A percentile compares a stretch with the other conserved stretches of the same genome.
These are phyloP conservation scores for Triplophysa rosa DNA, from an alignment of 2,113 vertebrate genomes.

Conservation along the genomic window DNA sequence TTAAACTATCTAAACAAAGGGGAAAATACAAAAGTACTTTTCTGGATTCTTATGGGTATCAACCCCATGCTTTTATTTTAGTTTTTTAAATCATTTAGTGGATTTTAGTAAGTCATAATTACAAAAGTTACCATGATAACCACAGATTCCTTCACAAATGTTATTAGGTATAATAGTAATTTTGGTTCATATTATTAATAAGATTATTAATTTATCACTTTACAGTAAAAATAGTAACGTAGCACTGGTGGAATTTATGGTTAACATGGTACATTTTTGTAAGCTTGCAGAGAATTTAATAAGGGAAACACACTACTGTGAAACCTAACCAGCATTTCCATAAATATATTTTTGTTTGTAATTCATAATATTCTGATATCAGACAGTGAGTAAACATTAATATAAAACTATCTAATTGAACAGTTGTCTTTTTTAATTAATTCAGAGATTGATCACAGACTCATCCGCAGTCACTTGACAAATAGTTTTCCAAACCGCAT, in stretches of 20 bases:
- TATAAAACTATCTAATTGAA: slow-evolving; percentile 22
- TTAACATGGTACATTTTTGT: background rate
- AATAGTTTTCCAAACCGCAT: background rate
- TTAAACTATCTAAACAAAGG: slow-evolving; percentile 59
- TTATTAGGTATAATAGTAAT: no score
- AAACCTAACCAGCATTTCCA: background rate
- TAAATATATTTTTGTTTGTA: background rate
- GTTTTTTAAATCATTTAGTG: background rate
- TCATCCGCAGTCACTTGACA: background rate
- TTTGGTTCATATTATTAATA: no score
- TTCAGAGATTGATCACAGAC: slow-evolving; percentile 14
- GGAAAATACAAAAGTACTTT: slow-evolving; percentile 54
- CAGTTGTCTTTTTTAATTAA: background rate
- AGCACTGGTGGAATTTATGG: background rate
- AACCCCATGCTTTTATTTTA: slow-evolving; percentile 52
- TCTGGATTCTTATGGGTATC: slow-evolving; percentile 35
- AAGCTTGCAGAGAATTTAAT: background rate
- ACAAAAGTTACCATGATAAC: background rate
- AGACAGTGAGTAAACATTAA: slow-evolving; percentile 21
- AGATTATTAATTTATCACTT: no score
- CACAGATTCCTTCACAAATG: background rate
- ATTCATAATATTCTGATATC: slow-evolving; percentile 31
- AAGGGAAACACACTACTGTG: background rate
- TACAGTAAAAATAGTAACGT: no score
- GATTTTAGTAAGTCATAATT: background rate